Conservation (phyloP, 37 sponge, comb jelly and placozoan species). For the Amphimedon queenslandica region DNA sequence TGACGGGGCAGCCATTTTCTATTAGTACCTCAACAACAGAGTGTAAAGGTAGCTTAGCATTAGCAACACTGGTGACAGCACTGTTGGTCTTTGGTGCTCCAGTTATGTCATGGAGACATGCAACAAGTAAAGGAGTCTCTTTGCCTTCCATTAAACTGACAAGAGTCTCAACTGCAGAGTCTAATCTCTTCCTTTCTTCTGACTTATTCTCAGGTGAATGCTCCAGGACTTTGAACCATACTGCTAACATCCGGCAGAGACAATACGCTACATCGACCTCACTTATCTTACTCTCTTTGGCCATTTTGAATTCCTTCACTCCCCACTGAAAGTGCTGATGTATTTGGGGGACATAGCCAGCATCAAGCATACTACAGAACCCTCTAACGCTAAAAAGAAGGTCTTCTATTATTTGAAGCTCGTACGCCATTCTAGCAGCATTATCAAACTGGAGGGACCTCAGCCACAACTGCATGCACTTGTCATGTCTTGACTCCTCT, state of each 20-base stretch:
- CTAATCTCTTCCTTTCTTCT: constrained; percentile 20
- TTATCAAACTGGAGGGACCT: constrained; percentile 75
- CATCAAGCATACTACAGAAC: constrained; percentile 54
- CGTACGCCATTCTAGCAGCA: constrained; percentile 80
- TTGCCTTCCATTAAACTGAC: constrained; percentile 4
- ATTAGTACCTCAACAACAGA: constrained; percentile 30
- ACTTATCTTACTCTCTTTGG: constrained; percentile 69
- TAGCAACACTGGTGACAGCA: constrained; percentile 28
- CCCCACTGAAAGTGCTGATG: constrained; percentile 73
- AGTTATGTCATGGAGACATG: constrained; percentile 56
- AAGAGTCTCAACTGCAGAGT: constrained; percentile 12
- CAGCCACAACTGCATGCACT: constrained; percentile 77
- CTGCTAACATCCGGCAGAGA: constrained; percentile 49
- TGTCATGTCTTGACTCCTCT: constrained; percentile 33
- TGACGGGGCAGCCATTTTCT: constrained; percentile 34
- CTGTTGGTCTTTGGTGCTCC: constrained; percentile 1
- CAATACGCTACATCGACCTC: constrained; percentile 53
- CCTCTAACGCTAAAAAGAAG: constrained; percentile 65
- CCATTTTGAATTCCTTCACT: constrained; percentile 59
- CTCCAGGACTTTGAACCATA: constrained; percentile 50
- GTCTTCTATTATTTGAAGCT: constrained; percentile 78
- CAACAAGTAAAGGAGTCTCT: constrained; percentile 28
- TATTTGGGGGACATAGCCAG: constrained; percentile 45
- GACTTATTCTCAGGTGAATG: constrained; percentile 10
- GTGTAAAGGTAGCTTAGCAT: constrained; percentile 43